A percentile compares a stretch with the other conserved stretches of the same genome.
Conservation (phyloP, 2,797 vertebrate species). For the Eupleurogrammus muticus region DNA sequence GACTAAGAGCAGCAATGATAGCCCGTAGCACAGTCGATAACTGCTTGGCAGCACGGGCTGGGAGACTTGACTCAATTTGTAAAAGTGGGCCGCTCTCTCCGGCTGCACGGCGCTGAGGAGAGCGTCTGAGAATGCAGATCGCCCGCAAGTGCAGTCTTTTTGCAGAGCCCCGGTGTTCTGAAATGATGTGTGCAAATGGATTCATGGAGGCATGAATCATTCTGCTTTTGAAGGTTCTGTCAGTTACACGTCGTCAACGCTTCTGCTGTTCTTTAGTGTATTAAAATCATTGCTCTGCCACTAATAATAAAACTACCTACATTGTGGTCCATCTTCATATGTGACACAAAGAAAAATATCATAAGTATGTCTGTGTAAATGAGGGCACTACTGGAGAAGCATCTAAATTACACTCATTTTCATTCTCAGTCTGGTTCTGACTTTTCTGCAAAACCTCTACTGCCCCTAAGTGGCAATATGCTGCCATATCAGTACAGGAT, state of each 20-base stretch:
- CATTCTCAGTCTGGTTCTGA: constrained; percentile 16
- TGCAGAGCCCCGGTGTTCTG: constrained; percentile 24
- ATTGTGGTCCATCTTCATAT: constrained; percentile 47
- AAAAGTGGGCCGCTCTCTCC: constrained; percentile 56
- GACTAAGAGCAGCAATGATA: constrained; percentile 63
- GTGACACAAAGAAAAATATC: constrained; percentile 32
- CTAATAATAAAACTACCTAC: constrained; percentile 31
- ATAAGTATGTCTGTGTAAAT: constrained; percentile 37
- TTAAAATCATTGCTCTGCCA: constrained; percentile 47
- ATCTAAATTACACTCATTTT: constrained; percentile 30
- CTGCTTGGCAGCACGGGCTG: constrained; percentile 56
- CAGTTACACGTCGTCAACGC: constrained; percentile 39
- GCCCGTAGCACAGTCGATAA: constrained; percentile 65
- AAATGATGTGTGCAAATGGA: constrained; percentile 40
- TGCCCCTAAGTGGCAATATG: constrained; percentile 77
- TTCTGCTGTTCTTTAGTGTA: constrained; percentile 46
- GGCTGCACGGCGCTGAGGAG: constrained; percentile 31
- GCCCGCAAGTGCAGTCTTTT: constrained; percentile 24
- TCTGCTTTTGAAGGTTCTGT: constrained; percentile 49
- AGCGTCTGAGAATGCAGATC: constrained; percentile 50
- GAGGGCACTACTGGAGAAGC: constrained; percentile 29
- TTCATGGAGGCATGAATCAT: constrained; percentile 52
- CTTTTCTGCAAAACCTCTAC: constrained; percentile 58
- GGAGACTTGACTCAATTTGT: constrained; percentile 68
- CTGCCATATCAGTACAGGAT: neutral